Evolutionary conservation across 2,888 invertebrate genomes (phyloP).

Genomic region (Esperia sulphurella): DNA sequence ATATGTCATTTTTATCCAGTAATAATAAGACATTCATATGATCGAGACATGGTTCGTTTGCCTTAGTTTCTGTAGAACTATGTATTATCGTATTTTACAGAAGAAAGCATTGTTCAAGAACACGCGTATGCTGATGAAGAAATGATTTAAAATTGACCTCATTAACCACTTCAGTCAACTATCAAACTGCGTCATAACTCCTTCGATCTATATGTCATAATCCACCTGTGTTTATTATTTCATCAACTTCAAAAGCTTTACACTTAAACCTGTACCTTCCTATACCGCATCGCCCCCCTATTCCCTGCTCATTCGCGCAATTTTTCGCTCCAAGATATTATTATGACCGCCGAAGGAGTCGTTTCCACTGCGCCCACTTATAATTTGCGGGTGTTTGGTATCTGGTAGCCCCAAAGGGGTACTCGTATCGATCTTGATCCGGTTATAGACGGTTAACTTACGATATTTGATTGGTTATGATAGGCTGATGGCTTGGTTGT

Average conservation of each 20-base stretch:
- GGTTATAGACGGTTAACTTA: constrained; percentile 29
- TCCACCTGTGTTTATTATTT: no score
- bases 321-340: constrained; percentile 68
- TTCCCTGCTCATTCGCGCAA: constrained; percentile 41
- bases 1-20: no score
- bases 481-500: background rate
- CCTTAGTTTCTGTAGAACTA: no score
- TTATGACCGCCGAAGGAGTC: constrained; percentile 67
- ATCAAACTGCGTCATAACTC: no score
- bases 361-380: constrained; percentile 59
- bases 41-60: no score
- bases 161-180: no score
- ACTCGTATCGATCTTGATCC: constrained; percentile 30
- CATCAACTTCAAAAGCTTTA: background rate
- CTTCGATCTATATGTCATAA: no score
- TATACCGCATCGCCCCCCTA: constrained; percentile 12
- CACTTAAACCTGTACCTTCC: constrained; percentile 16
- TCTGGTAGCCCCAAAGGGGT: constrained; percentile 47
- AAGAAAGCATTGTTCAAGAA: no score
- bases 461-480: background rate
- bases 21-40: no score
- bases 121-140: no score
- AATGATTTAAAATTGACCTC: no score
- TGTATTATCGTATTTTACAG: no score
- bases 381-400: constrained; percentile 60